Evolutionary conservation across 1,140 invertebrate genomes (phyloP).

Genomic region (Hyles euphorbiae): DNA sequence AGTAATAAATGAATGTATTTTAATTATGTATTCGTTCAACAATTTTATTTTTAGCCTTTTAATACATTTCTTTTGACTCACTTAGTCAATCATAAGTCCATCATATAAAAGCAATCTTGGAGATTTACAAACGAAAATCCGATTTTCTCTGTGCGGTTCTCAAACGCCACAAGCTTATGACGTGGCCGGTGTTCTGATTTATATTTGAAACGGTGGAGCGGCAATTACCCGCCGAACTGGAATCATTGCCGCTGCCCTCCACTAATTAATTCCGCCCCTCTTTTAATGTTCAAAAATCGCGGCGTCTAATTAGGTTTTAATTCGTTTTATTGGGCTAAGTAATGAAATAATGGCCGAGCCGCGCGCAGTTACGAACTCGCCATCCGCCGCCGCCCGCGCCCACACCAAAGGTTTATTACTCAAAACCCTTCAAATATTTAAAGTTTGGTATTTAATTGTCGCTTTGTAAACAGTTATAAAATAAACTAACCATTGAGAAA

Average conservation of each 20-base stretch:
- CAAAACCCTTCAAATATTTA: constrained; percentile 41
- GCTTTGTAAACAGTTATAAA: too few relatives aligned
- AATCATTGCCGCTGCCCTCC: constrained; percentile 62
- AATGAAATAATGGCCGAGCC: constrained; percentile 58
- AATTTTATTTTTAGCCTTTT: too few relatives aligned
- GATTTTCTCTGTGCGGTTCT: too few relatives aligned
- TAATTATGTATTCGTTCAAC: too few relatives aligned
- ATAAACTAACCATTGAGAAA: too few relatives aligned
- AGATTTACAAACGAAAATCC: too few relatives aligned
- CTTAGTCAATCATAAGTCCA: too few relatives aligned
- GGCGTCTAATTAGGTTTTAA: constrained; percentile 73
- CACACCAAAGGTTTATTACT: constrained; percentile 51
- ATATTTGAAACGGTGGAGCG: constrained; percentile 49
- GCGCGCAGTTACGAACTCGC: constrained; percentile 27
- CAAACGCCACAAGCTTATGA: constrained; percentile 1
- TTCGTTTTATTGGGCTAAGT: constrained; percentile 68
- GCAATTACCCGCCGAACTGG: constrained; percentile 62
- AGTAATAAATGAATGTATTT: too few relatives aligned
- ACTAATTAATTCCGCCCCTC: constrained; percentile 71
- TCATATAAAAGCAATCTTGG: too few relatives aligned
- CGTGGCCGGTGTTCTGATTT: constrained; percentile 33
- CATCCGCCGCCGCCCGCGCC: constrained; percentile 5
- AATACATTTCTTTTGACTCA: too few relatives aligned
- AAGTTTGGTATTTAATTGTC: constrained; percentile 17
- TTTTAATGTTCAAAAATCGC: constrained; percentile 74